Conservation (phyloP, 2,888 invertebrate species). For the Drosophila putrida region DNA sequence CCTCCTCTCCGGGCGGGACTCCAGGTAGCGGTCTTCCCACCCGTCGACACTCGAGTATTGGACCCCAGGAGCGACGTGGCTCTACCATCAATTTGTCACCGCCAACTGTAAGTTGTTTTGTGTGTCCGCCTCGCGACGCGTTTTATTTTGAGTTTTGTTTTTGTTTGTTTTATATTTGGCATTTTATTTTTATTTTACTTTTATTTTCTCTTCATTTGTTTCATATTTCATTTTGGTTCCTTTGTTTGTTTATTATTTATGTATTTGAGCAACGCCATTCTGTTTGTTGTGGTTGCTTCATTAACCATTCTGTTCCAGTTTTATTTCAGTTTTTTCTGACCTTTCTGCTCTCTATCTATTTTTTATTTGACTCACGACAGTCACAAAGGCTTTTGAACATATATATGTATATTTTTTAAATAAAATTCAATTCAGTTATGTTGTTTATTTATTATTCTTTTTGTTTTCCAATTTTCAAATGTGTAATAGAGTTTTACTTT, state of each 20-base stretch:
- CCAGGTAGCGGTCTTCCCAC: conserved; percentile 92
- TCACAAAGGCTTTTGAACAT: conserved; percentile 57
- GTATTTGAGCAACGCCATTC: conserved; percentile 51
- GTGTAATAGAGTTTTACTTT: conserved; percentile 39
- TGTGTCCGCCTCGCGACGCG: conserved; percentile 34
- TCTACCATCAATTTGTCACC: conserved; percentile 94
- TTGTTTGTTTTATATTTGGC: conserved; percentile 16
- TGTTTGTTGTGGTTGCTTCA: conserved; percentile 59
- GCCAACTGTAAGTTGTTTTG: conserved; percentile 91
- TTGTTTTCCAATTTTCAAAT: conserved; percentile 26
- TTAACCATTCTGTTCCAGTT: conserved; percentile 36
- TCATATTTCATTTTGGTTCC: conserved; percentile 15
- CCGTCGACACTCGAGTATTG: conserved; percentile 95
- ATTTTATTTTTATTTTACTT: conserved; percentile 25
- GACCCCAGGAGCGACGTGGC: conserved; percentile 94
- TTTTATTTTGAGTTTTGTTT: conserved; percentile 19
- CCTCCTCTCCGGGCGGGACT: conserved; percentile 91
- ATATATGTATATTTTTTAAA: conserved; percentile 33
- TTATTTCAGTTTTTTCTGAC: conserved; percentile 18
- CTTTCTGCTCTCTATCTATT: conserved; percentile 15
- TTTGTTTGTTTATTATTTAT: conserved; percentile 28
- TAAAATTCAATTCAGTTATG: conserved; percentile 42
- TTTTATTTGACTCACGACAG: conserved; percentile 32
- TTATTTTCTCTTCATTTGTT: conserved; percentile 23
- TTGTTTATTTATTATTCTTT: conserved; percentile 11